Evolutionary conservation across 2,113 vertebrate species (phyloP).

Genomic region (Rhinoptilus africanus): DNA sequence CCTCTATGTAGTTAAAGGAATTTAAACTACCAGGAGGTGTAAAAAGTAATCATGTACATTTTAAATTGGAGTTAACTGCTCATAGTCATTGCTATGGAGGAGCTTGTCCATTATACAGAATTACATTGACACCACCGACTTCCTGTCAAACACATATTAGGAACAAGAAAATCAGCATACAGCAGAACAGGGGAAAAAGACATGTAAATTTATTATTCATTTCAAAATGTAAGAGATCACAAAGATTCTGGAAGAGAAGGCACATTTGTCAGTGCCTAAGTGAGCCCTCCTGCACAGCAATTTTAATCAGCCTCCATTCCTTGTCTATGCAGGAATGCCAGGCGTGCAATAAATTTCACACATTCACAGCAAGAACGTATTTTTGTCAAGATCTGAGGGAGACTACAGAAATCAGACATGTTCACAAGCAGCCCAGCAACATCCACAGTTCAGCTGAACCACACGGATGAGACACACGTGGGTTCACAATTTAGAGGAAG

Average conservation of each 20-base stretch:
- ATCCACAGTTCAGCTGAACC: background rate
- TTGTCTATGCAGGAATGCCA: background rate
- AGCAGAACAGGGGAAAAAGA: background rate
- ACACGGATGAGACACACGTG: background rate
- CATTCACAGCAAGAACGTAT: background rate
- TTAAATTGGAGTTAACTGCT: background rate
- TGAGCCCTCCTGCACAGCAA: background rate
- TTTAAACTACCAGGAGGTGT: background rate
- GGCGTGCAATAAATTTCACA: background rate
- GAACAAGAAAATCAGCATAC: background rate
- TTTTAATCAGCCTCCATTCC: background rate
- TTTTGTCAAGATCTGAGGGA: background rate
- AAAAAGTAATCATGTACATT: background rate
- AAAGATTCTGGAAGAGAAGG: background rate
- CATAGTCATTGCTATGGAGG: background rate
- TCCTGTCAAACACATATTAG: background rate
- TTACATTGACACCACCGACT: background rate
- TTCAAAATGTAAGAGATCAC: background rate
- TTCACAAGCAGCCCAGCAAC: background rate
- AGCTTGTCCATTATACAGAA: background rate
- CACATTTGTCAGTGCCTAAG: background rate
- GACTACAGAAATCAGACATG: background rate
- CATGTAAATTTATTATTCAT: background rate
- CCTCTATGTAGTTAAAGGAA: background rate
- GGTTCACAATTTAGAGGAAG: background rate